Evolutionary conservation across 2,888 invertebrate species (phyloP).

Genomic region (Embidobia sp.): DNA sequence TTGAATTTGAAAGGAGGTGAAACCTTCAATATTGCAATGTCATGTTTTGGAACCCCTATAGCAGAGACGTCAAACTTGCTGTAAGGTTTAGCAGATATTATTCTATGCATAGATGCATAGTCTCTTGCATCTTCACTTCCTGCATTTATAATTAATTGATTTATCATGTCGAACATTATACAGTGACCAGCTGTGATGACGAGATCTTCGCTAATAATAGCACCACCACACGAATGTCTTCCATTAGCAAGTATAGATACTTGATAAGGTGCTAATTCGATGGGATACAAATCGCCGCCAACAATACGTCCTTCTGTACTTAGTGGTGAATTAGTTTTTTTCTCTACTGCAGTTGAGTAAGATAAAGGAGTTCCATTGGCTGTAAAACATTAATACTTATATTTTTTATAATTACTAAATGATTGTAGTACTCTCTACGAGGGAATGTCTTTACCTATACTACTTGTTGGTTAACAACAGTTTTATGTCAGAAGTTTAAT

Average conservation of each 20-base stretch:
- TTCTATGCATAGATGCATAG: not conserved
- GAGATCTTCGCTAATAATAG: constrained; percentile 5
- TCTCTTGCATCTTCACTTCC: not conserved
- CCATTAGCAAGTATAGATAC: not conserved
- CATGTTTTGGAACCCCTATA: constrained; percentile 5
- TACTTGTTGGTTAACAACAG: too few species aligned
- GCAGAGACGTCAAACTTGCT: not conserved
- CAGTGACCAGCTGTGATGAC: constrained; percentile 29
- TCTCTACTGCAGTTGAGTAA: not conserved
- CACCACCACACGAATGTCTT: constrained; percentile 6
- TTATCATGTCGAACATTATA: not conserved
- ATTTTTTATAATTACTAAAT: too few species aligned
- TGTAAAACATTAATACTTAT: too few species aligned
- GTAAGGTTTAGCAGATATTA: not conserved
- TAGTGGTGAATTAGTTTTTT: not conserved
- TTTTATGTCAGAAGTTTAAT: too few species aligned
- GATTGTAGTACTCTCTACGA: too few species aligned
- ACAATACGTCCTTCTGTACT: constrained; percentile 10
- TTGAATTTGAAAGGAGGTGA: constrained; percentile 12
- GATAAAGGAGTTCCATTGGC: too few species aligned
- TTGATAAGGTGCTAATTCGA: constrained; percentile 21
- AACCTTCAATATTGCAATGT: constrained; percentile 32
- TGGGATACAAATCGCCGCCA: constrained; percentile 12
- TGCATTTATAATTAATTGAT: constrained; percentile 3
- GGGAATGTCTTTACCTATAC: too few species aligned